phyloP scores from a whole-genome alignment of 2,113 vertebrate genomes.

The Oxygymnocypris stewartii region DNA sequence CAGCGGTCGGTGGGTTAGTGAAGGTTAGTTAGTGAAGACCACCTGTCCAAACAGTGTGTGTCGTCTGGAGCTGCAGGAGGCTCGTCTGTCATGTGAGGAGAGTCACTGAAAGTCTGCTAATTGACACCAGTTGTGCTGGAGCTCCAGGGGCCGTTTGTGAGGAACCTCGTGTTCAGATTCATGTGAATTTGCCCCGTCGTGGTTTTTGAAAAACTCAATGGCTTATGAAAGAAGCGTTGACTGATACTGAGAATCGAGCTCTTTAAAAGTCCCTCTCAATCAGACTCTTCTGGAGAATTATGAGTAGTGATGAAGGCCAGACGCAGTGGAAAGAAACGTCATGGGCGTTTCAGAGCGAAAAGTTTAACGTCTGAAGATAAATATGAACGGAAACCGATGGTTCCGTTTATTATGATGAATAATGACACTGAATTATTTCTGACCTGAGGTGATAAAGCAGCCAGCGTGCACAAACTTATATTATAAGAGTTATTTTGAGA shows the following conservation, averaged over 20 bases:
- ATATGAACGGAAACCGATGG: not conserved
- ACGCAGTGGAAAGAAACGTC: not conserved
- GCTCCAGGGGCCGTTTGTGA: constrained; percentile 5
- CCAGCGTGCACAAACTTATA: not conserved
- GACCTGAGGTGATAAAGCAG: not conserved
- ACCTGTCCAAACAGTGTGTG: constrained; percentile 45
- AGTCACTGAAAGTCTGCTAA: constrained; percentile 43
- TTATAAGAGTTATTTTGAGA: not conserved
- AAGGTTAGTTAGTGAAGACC: constrained; percentile 4
- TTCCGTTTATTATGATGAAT: not conserved
- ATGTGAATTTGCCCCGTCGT: not conserved
- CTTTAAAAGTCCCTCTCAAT: not conserved
- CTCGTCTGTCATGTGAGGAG: constrained; percentile 1
- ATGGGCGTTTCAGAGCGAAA: not conserved
- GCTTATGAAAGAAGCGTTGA: not conserved
- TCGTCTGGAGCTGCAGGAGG: not conserved
- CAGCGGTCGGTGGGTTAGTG: not conserved
- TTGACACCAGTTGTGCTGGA: constrained; percentile 60
- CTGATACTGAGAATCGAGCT: not conserved
- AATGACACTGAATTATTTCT: not conserved
- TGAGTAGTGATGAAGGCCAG: not conserved
- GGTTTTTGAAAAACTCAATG: not conserved
- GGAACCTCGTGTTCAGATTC: too few relatives aligned
- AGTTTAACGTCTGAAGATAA: not conserved
- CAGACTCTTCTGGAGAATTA: not conserved